Evolutionary conservation across 1,140 invertebrate species (phyloP), one percentile per base, ranked within the genome.

Genomic region (Planococcus citri): DNA sequence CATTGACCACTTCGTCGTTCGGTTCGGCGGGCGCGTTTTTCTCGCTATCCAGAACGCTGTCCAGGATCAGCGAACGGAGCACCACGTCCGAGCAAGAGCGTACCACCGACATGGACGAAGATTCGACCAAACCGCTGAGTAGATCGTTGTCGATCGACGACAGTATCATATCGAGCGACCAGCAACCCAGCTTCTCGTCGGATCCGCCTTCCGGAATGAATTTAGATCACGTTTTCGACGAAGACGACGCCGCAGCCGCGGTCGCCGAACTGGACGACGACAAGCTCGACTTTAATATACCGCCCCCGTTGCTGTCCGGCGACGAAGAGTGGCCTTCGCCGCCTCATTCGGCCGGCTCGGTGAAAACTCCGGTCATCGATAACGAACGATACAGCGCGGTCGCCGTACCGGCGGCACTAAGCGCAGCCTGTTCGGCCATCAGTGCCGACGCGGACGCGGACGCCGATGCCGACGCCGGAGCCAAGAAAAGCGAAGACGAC

Each of bases 1-100:
- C 12, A 6, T 6, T 60, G 25, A 6, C 60, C 20, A 24, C 6
- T 22, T 3, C 21, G 25, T 3, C 60, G 60, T 64, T 64, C 25
- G 60, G 22, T 25, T 17, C 21, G 21, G 22, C 51, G 51, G 17
- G 17, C 6, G 51, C 10, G 1, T 64, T 64, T 21, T 64, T 64
- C 20, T 64, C 60, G 60, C 17, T 88, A 69, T 81, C 84, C 0
- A 77, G 91, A 37, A 93, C 91, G 0, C 80, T 93, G 21, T 92
- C 90, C 1, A 80, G 90, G 68, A 94, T 94, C 75, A 92, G 89
- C 1, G 91, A 94, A 79, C 81, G 90, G 24, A 92, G 90, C 71
- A 92, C 90, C 9, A 89, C 90, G 17, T 93, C 90, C 0, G 90
- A 92, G 75, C 87, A 88, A 76, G 87, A 86, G 68, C 81, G 83